These are phyloP conservation scores for Notothenia coriiceps DNA, from an alignment of 2,113 vertebrate genomes.

Conservation along the genomic window DNA sequence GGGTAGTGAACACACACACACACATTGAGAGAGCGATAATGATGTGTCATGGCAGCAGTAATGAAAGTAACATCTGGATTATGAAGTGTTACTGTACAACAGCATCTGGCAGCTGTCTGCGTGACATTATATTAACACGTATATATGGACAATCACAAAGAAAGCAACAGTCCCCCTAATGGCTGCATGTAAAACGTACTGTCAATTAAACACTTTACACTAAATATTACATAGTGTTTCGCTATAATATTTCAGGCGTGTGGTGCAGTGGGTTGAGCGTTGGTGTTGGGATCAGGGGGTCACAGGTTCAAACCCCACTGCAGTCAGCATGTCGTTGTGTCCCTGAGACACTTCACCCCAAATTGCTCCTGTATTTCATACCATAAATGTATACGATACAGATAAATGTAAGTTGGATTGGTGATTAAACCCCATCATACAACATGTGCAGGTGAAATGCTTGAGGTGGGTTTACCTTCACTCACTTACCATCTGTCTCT, in stretches of 20 bases:
- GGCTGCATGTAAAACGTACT: not conserved
- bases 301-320: no score
- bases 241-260: no score
- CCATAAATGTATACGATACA: not conserved
- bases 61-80: slow-evolving; percentile 41
- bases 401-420: not conserved
- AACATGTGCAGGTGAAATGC: not conserved
- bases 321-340: no score
- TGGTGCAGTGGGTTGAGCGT: no score
- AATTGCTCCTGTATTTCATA: not conserved
- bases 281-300: no score
- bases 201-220: not conserved
- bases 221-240: no score
- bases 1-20: not conserved
- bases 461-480: not conserved
- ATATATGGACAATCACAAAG: not conserved
- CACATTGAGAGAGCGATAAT: not conserved
- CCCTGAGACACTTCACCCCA: no score
- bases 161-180: not conserved
- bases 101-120: slow-evolving; percentile 4
- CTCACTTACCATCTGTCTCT: slow-evolving; percentile 15
- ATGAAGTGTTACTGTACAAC: slow-evolving; percentile 25
- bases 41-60: slow-evolving; percentile 19
- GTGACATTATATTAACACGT: slow-evolving; percentile 11
- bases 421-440: not conserved